Evolutionary conservation across 2,888 invertebrate species (phyloP).

Genomic region (Trachelus troglodyta): DNA sequence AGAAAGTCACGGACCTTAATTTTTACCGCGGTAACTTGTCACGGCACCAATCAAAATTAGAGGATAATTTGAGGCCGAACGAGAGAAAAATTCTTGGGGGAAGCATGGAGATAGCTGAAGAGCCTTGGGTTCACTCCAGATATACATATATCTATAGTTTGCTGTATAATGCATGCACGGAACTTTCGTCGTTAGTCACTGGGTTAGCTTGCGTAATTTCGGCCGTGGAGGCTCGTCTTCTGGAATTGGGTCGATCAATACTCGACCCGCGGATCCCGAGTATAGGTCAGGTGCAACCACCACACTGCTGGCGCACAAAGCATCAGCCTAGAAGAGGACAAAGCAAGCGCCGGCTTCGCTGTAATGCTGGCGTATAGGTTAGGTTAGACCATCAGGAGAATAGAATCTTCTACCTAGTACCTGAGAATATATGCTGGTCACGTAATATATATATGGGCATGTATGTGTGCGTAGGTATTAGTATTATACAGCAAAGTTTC

Average conservation of each 20-base stretch:
- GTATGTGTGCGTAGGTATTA: neutral
- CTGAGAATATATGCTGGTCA: neutral
- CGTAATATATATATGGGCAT: neutral
- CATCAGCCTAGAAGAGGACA: neutral
- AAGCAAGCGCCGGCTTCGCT: neutral
- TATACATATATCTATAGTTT: neutral
- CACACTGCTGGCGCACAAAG: neutral
- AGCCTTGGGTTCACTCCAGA: neutral
- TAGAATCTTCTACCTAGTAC: neutral
- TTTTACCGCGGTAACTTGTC: neutral
- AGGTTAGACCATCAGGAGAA: neutral
- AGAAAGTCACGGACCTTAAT: neutral
- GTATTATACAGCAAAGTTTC: neutral
- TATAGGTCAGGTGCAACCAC: neutral
- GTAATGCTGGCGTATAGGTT: neutral
- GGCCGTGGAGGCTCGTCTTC: neutral
- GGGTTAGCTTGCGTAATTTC: neutral
- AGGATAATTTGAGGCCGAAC: neutral
- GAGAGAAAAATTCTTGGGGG: neutral
- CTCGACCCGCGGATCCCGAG: neutral
- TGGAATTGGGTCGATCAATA: neutral
- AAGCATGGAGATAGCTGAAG: neutral
- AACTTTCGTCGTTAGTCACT: neutral
- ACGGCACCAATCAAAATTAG: neutral
- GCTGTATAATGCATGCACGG: neutral